phyloP scores from a whole-genome alignment of 2,888 invertebrate genomes.

The Nomada ferruginata region DNA sequence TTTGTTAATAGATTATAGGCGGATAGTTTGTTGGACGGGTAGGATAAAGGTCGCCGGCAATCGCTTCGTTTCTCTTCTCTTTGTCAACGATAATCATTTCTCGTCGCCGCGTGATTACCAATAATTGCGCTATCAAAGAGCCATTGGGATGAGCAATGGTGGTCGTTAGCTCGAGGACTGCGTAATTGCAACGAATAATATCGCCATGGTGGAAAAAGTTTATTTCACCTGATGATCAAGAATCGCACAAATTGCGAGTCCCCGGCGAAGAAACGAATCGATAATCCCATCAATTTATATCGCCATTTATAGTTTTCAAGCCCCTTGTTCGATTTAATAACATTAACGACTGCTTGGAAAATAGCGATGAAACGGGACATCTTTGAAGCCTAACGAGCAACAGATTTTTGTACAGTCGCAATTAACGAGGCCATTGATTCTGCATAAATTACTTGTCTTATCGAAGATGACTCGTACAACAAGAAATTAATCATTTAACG shows the following conservation, averaged over 20 bases:
- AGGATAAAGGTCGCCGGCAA: background rate
- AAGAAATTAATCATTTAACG: constrained; percentile 2
- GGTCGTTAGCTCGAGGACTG: constrained; percentile 25
- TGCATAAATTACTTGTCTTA: background rate
- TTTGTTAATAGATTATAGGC: background rate
- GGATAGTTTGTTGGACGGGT: background rate
- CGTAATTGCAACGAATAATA: constrained; percentile 38
- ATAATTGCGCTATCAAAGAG: constrained; percentile 42
- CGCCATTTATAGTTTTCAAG: background rate
- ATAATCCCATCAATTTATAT: background rate
- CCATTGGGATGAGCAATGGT: constrained; percentile 40
- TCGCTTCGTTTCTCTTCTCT: constrained; percentile 2
- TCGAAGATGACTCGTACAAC: constrained; percentile 14
- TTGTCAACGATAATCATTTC: constrained; percentile 2
- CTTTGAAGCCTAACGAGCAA: constrained; percentile 20
- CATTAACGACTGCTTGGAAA: background rate
- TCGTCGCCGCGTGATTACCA: constrained; percentile 27
- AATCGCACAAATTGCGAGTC: background rate
- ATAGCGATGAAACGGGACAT: constrained; percentile 9
- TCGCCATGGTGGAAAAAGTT: background rate
- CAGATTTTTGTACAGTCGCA: background rate
- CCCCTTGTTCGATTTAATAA: constrained; percentile 19
- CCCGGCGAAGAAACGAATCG: background rate
- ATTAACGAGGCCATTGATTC: constrained; percentile 15
- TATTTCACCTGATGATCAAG: background rate